Evolutionary conservation across 2,113 vertebrate species (phyloP).

Genomic region (Sminthopsis crassicaudata): DNA sequence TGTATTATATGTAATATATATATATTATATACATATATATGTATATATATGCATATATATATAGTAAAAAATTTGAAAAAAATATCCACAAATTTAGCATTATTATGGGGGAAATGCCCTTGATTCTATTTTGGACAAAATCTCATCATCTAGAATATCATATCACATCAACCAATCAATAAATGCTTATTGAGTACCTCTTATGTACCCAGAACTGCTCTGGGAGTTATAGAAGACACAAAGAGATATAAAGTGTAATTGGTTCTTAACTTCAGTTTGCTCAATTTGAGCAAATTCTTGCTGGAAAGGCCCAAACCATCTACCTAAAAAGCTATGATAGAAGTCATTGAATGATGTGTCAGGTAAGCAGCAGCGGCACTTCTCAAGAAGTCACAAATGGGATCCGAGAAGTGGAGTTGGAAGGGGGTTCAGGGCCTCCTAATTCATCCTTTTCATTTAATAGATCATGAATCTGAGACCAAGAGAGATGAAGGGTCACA

Average conservation of each 20-base stretch:
- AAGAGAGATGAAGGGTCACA: background rate
- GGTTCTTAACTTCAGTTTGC: background rate
- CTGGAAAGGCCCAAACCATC: background rate
- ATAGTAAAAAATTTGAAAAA: background rate
- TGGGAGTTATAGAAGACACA: background rate
- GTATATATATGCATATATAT: too few relatives aligned
- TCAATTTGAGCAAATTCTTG: too few relatives aligned
- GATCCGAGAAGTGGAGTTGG: background rate
- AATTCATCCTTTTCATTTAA: background rate
- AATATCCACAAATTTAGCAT: background rate
- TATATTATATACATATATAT: too few relatives aligned
- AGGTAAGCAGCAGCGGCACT: background rate
- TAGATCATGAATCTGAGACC: background rate
- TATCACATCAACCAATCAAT: background rate
- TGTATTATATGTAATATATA: too few relatives aligned
- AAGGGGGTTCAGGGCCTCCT: background rate
- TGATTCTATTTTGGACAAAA: slow-evolving; percentile 4
- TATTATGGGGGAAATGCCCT: background rate
- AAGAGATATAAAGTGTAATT: background rate
- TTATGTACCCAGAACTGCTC: background rate
- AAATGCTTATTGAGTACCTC: background rate
- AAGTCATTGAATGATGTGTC: background rate
- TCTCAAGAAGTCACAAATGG: background rate
- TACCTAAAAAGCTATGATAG: background rate
- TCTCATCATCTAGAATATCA: background rate